Percentiles rank a stretch among this genome's conserved stretches.
Conservation (phyloP, 92 coral and sea anemone species). For the Heliopora coerulea region DNA sequence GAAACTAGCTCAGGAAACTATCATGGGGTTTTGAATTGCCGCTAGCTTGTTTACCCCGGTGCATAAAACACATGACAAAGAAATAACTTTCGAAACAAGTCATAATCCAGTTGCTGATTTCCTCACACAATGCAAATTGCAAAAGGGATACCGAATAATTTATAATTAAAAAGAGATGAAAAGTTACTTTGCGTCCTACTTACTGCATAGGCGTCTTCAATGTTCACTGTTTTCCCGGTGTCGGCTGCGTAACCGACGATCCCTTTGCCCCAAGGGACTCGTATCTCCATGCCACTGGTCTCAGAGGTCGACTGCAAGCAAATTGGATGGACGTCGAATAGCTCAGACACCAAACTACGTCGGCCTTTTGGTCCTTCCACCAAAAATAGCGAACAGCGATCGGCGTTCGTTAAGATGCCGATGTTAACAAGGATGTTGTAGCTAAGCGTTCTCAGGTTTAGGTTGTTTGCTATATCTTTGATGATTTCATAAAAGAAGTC, state of each 20-base stretch:
- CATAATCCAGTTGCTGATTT: too few species aligned
- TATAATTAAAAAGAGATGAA: constrained; percentile 16
- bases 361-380: constrained; percentile 95
- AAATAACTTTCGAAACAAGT: too few species aligned
- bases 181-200: constrained; percentile 64
- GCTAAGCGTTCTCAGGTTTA: constrained; percentile 89
- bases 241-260: constrained; percentile 98
- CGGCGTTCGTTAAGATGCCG: constrained; percentile 98
- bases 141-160: neutral
- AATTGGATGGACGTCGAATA: constrained; percentile 94
- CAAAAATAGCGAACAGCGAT: constrained; percentile 95
- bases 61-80: too few species aligned
- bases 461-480: constrained; percentile 95
- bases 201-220: constrained; percentile 99
- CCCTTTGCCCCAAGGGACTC: constrained; percentile 98
- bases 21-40: too few species aligned
- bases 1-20: too few species aligned
- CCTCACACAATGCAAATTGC: too few species aligned
- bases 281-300: constrained; percentile 76
- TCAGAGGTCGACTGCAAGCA: constrained; percentile 66
- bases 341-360: constrained; percentile 90
- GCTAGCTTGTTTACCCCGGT: neutral
- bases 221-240: constrained; percentile 98
- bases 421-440: constrained; percentile 98
- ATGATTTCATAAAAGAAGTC: constrained; percentile 99